phyloP scores from a whole-genome alignment of 2,113 vertebrate genomes.

The Raja brachyura region DNA sequence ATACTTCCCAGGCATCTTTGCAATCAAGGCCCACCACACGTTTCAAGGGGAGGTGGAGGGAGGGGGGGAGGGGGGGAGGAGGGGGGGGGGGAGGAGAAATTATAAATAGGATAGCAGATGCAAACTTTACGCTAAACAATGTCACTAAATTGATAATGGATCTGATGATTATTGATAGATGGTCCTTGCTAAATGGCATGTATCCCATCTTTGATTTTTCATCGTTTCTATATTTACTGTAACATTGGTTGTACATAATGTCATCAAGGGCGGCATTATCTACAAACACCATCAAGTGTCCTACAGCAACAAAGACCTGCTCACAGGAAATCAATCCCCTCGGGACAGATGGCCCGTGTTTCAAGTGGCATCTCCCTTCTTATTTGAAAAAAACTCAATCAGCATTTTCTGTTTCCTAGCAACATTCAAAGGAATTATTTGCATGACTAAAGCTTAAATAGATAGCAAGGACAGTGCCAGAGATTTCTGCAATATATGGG shows the following conservation, averaged over 20 bases:
- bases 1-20: conserved; percentile 49
- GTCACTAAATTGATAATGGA: neutral
- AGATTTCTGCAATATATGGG: neutral
- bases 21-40: conserved; percentile 47
- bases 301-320: conserved; percentile 74
- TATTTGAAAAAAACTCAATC: conserved; percentile 59
- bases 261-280: conserved; percentile 68
- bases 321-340: conserved; percentile 76
- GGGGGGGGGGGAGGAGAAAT: conserved; percentile 41
- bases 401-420: conserved; percentile 60
- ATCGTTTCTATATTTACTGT: neutral
- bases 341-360: conserved; percentile 86
- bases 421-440: conserved; percentile 50
- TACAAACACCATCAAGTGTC: conserved; percentile 82
- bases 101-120: neutral
- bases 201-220: neutral
- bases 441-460: neutral
- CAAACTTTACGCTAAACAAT: neutral
- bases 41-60: conserved; percentile 45
- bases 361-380: conserved; percentile 70
- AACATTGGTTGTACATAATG: conserved; percentile 54
- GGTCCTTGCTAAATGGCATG: neutral
- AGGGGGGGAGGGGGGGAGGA: conserved; percentile 44
- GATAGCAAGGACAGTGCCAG: neutral
- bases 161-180: neutral